Conservation (phyloP, 2,113 vertebrate genomes). For the Tetraodon nigroviridis region DNA sequence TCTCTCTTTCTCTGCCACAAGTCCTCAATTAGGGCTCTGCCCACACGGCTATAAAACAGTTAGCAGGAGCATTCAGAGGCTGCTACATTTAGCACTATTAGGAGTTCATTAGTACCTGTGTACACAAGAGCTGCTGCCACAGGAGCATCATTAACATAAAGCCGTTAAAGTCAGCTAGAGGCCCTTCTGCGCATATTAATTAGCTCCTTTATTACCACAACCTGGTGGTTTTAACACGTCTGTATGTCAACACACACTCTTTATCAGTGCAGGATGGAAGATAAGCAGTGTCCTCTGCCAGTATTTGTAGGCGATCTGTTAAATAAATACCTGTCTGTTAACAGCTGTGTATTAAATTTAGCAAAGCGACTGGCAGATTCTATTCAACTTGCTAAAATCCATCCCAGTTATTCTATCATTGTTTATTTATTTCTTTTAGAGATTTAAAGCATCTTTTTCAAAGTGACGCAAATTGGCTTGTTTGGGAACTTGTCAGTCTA, state of each 20-base stretch:
- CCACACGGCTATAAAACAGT: conserved; percentile 77
- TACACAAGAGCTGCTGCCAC: conserved; percentile 49
- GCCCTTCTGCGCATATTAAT: conserved; percentile 26
- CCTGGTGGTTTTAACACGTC: neutral
- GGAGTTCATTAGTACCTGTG: conserved; percentile 76
- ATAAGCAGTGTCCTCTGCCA: neutral
- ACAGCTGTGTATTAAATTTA: neutral
- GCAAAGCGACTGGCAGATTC: neutral
- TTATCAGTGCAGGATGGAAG: neutral
- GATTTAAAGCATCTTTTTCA: neutral
- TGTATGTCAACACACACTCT: neutral
- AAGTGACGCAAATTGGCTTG: no score
- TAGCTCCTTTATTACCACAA: conserved; percentile 3
- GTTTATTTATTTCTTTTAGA: neutral
- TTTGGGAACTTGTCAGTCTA: no score
- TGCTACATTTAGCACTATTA: conserved; percentile 76
- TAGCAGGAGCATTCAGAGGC: conserved; percentile 74
- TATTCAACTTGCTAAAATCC: no score
- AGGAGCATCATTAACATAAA: conserved; percentile 63
- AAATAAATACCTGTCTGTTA: neutral
- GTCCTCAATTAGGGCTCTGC: conserved; percentile 76
- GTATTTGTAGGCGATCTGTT: neutral
- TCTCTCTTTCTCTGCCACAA: conserved; percentile 65
- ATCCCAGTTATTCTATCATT: neutral
- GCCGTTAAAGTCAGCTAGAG: conserved; percentile 45